Conservation (phyloP, 1,140 invertebrate species). For the Trichomalopsis sarcophagae region DNA sequence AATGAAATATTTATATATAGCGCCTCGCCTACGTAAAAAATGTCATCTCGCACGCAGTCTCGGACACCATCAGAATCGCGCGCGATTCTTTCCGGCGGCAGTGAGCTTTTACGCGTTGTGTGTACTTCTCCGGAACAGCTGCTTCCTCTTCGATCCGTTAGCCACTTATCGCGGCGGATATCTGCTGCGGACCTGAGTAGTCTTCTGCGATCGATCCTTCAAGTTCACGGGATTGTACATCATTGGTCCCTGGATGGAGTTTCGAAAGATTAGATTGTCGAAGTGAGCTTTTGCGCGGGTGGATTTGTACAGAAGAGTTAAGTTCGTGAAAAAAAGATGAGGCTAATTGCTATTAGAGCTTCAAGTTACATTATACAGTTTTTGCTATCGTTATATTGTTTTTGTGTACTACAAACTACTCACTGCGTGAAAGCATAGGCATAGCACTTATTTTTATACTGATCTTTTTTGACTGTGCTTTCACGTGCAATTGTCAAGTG, state of each 20-base stretch:
- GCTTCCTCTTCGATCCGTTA: not conserved
- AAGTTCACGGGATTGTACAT: slow-evolving; percentile 67
- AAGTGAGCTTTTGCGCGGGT: not conserved
- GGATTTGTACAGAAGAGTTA: not conserved
- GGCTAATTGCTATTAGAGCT: not conserved
- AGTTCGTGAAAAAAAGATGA: not conserved
- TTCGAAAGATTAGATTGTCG: not conserved
- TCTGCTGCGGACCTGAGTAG: slow-evolving; percentile 57
- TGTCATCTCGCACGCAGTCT: not conserved
- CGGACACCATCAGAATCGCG: not conserved
- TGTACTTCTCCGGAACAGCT: not conserved
- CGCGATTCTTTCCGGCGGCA: not conserved
- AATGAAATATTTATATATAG: slow-evolving; percentile 30
- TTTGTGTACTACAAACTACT: not conserved
- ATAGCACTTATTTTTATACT: not conserved
- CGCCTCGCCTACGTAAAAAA: slow-evolving; percentile 36
- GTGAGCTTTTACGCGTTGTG: not conserved
- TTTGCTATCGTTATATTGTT: not conserved
- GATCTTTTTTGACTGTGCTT: slow-evolving; percentile 8
- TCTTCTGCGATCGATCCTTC: slow-evolving; percentile 65
- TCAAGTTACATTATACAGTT: not conserved
- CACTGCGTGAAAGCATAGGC: not conserved
- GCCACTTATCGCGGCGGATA: slow-evolving; percentile 66
- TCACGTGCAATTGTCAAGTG: not conserved
- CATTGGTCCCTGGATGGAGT: slow-evolving; percentile 66